Evolutionary conservation across 2,113 vertebrate genomes (phyloP).

Genomic region (Phaethon lepturus): DNA sequence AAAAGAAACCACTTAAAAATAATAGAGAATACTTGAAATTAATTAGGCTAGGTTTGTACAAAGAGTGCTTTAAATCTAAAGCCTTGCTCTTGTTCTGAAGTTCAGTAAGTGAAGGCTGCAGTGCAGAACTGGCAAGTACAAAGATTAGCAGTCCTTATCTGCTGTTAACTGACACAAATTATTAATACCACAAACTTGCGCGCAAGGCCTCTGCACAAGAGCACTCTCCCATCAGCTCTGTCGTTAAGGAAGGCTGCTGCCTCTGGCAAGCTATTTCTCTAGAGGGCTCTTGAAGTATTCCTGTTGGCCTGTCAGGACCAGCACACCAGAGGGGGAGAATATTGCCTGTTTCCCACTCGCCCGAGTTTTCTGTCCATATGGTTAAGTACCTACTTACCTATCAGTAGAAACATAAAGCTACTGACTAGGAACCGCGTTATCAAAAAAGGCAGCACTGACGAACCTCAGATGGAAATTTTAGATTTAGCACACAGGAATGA

Average conservation of each 20-base stretch:
- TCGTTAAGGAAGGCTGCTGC: not conserved
- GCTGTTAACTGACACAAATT: constrained; percentile 1
- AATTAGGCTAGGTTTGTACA: not conserved
- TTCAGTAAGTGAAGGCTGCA: not conserved
- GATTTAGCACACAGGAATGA: not conserved
- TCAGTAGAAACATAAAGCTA: rapidly evolving
- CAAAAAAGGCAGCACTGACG: not conserved
- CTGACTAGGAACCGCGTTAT: not conserved
- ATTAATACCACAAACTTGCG: not conserved
- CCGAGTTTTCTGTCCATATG: not conserved
- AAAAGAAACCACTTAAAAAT: not conserved
- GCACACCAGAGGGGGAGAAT: not conserved
- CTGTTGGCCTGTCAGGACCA: not conserved
- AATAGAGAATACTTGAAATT: not conserved
- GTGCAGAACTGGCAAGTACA: not conserved
- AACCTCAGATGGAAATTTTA: not conserved
- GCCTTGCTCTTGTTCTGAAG: not conserved
- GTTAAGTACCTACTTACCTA: not conserved
- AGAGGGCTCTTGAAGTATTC: not conserved
- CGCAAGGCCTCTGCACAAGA: not conserved
- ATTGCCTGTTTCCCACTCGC: not conserved
- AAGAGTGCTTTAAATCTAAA: not conserved
- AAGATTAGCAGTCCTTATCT: not conserved
- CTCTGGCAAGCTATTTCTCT: not conserved
- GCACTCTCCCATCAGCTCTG: not conserved